Base-by-base conservation (phyloP, 2,113 vertebrate species). In the Rhabdomys dilectus region DNA sequence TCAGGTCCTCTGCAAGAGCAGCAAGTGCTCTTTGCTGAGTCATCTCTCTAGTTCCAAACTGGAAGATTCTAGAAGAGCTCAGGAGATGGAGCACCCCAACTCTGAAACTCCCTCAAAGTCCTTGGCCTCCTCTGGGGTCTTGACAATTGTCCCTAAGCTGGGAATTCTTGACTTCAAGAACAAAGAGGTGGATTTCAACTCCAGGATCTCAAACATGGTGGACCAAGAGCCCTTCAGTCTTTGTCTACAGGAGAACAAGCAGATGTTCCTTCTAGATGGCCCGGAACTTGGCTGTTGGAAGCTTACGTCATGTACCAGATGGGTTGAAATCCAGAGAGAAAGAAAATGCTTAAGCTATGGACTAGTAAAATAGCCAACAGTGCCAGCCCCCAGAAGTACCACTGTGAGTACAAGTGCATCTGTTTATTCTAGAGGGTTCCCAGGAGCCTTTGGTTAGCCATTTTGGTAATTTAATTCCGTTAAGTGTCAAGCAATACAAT, bases 391-490 rank as follows among this genome's bases (percentile, higher is more conserved):
- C 31, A 1, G 16, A 21, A 29, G 76, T 3, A 51, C 42, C 22
- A 1, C 3, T 15, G 15, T 39, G 66, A 53, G 56, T 0, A 3
- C 60, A n/a, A 1, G 9, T 22, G 56, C 51, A n/a, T 62, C 10
- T 29, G 82, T 34, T 82, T 31, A 0, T 60, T n/a, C 88, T 4
- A 48, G 34, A 15, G 21, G 34, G 86, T 84, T 75, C 96, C 88
- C 82, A 39, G 64, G 78, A 95, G 51, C 36, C 58, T 85, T 3
- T 4, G 3, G 64, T 42, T 87, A 0, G 0, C 75, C 88, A 13
- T 77, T 92, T 89, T 29, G 73, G 39, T 94, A 2, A 95, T 85
- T 93, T 88, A 73, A 88, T 95, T 97, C 95, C 24, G 7, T 85
- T 90, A 94, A 95, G 31, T 77, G 78, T 72, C 95, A 95, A 86